Percentiles rank a stretch among this genome's conserved stretches.
phyloP scores from a whole-genome alignment of 2,113 vertebrate species.

The Coreoperca whiteheadi region DNA sequence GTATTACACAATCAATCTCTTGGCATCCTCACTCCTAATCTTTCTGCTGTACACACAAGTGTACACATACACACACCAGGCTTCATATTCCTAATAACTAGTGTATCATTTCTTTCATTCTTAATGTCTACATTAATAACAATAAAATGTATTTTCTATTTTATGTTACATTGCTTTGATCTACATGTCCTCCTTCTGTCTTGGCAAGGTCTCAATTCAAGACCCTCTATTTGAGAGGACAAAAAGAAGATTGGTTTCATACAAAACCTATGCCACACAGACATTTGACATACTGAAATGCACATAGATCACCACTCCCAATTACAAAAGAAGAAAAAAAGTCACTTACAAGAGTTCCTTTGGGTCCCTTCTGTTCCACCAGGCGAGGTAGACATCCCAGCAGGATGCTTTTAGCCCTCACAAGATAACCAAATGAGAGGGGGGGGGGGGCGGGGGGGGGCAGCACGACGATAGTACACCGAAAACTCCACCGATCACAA shows the following conservation, averaged over 20 bases:
- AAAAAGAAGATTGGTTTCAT: conserved; percentile 1
- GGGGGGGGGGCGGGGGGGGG: conserved; percentile 41
- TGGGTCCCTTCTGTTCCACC: conserved; percentile 73
- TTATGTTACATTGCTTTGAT: neutral
- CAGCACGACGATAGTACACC: conserved; percentile 50
- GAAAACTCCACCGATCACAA: conserved; percentile 75
- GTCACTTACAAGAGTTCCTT: conserved; percentile 79
- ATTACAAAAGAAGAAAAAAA: conserved; percentile 29
- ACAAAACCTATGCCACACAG: neutral
- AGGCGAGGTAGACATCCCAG: conserved; percentile 77
- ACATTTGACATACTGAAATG: neutral
- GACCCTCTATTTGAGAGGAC: neutral
- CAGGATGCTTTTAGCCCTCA: conserved; percentile 62
- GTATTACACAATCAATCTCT: conserved; percentile 32
- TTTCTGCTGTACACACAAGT: neutral
- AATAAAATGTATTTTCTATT: neutral
- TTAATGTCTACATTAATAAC: neutral
- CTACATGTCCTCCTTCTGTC: neutral
- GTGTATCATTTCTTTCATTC: neutral
- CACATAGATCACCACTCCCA: conserved; percentile 19
- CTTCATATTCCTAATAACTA: neutral
- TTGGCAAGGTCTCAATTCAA: conserved; percentile 1
- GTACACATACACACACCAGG: conserved; percentile 12
- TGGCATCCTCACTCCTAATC: conserved; percentile 19
- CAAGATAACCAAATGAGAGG: conserved; percentile 45